Evolutionary conservation across 2,888 invertebrate species (phyloP), one percentile per base, ranked within the genome.

Genomic region (Scaptomyza reducta): DNA sequence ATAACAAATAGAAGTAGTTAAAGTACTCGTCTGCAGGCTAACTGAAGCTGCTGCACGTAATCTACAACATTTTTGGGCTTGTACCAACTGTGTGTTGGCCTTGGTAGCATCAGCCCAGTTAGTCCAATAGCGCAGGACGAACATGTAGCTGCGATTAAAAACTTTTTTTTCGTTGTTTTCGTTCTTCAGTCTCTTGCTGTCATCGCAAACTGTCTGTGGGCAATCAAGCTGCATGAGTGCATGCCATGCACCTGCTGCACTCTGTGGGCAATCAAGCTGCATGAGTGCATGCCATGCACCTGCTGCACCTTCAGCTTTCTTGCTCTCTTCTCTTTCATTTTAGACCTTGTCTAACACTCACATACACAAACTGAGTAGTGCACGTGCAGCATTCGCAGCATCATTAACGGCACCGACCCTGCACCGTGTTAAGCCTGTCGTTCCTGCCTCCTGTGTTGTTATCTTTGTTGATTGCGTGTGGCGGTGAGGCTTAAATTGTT

Each of bases 221-320:
- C 83, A 88, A 84, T 88, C 84, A 86, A 86, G 80, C 84, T 88
- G 83, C 83, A 83, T 83, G 86, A 87, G 77, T 87, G 88, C 88
- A 63, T 81, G 62, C 60, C 61, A 38, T 70, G 64, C 50, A 38
- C 67, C 66, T 80, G 66, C 61, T 60, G 47, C 74, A 57, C 57
- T 74, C 77, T 76, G 77, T 74, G 87, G 83, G 72, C 83, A 88
- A 84, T 88, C 84, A 86, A 86, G 80, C 84, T 88, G 83, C 83
- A 83, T 83, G 86, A 87, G 77, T 87, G 88, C 88, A 63, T 81
- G 62, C 60, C 61, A 38, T 70, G 64, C 50, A 38, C 67, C 66
- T 80, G 66, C 61, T 60, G 47, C 74, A 57, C 57, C 67, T 65
- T 6, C 27, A 16, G 16, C 38, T 25, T 44, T 22, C 25, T 22